Evolutionary conservation across 2,113 vertebrate species (phyloP).

Genomic region (Mesitornis unicolor): DNA sequence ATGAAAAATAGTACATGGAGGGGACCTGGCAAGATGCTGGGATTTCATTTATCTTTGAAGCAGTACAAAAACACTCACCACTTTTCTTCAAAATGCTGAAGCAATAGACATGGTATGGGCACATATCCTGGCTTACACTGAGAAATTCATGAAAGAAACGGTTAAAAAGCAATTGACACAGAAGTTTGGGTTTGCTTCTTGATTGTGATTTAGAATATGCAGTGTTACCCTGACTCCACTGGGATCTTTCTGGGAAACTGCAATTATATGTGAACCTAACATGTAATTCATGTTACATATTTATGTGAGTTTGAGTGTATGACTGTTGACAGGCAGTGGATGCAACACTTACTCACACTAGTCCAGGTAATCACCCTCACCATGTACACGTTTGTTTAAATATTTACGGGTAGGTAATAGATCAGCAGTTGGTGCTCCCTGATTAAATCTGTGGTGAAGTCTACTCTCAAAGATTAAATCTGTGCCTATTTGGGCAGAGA

Average conservation of each 20-base stretch:
- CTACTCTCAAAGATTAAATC: not conserved
- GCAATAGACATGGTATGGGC: not conserved
- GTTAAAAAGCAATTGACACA: not conserved
- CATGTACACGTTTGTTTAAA: not conserved
- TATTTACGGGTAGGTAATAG: not conserved
- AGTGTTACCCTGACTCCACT: not conserved
- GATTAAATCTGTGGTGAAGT: not conserved
- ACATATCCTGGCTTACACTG: not conserved
- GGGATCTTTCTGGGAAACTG: not conserved
- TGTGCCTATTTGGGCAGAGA: not conserved
- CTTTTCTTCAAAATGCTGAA: not conserved
- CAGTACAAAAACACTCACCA: not conserved
- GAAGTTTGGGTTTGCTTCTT: not conserved
- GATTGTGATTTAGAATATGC: not conserved
- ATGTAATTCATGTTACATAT: not conserved
- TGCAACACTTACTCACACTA: not conserved
- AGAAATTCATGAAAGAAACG: not conserved
- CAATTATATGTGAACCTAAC: not conserved
- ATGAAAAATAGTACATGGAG: not conserved
- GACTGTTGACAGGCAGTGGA: not conserved
- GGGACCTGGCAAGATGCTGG: not conserved
- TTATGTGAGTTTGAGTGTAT: not conserved
- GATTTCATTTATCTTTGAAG: not conserved
- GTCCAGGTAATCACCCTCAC: not conserved
- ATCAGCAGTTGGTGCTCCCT: not conserved